A percentile compares a stretch with the other conserved stretches of the same genome.
These are phyloP conservation scores for Pseudococcus viburni DNA, from an alignment of 2,888 invertebrate species.

Conservation along the genomic window DNA sequence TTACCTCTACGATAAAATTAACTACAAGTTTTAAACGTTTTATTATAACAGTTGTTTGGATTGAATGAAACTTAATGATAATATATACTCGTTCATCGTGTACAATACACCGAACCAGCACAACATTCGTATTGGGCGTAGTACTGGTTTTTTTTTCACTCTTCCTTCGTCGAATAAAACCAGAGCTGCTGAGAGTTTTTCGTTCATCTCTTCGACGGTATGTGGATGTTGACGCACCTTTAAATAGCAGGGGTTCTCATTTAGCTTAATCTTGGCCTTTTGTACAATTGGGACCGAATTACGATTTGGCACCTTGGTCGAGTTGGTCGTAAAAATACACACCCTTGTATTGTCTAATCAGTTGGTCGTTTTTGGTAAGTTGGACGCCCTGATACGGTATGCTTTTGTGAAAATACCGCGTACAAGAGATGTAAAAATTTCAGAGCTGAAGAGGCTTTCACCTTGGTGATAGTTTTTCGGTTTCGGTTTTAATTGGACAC, in stretches of 20 bases:
- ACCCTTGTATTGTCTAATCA: slow-evolving; percentile 23
- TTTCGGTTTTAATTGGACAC: not conserved
- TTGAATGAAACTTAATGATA: slow-evolving; percentile 57
- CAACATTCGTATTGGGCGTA: slow-evolving; percentile 38
- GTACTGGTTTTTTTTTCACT: slow-evolving; percentile 42
- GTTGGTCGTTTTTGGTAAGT: not conserved
- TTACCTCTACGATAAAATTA: slow-evolving; percentile 18
- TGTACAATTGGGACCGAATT: not conserved
- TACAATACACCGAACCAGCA: slow-evolving; percentile 40
- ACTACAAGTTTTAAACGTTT: slow-evolving; percentile 52
- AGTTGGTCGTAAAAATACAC: not conserved
- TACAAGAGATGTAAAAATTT: not conserved
- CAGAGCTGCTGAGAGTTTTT: slow-evolving; percentile 45
- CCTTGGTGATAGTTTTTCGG: not conserved
- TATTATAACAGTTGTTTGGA: slow-evolving; percentile 54
- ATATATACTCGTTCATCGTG: slow-evolving; percentile 34
- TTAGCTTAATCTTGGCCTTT: not conserved
- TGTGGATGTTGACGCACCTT: slow-evolving; percentile 55
- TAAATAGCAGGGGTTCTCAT: slow-evolving; percentile 55
- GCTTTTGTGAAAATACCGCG: not conserved
- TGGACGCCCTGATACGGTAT: not conserved
- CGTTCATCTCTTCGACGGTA: slow-evolving; percentile 46
- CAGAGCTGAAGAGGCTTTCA: not conserved
- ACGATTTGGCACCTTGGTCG: slow-evolving; percentile 8
- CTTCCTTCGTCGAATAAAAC: slow-evolving; percentile 39